These are phyloP conservation scores for Dryoscopus gambensis DNA, from an alignment of 2,113 vertebrate genomes.

Conservation along the genomic window DNA sequence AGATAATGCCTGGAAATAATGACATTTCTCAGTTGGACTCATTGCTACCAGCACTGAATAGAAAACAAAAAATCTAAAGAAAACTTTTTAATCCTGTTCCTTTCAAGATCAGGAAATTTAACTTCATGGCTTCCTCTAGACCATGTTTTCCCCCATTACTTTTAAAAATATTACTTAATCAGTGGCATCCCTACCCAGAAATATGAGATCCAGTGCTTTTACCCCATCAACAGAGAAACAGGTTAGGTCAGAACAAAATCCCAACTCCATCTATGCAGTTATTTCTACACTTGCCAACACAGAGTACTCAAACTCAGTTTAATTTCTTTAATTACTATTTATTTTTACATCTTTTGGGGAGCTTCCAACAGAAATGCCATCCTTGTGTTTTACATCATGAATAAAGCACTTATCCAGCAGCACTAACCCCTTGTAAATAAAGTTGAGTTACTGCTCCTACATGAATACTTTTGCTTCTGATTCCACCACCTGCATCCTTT, in stretches of 20 bases:
- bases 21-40: neutral
- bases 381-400: neutral
- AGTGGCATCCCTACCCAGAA: neutral
- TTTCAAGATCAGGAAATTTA: neutral
- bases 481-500: neutral
- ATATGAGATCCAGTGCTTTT: neutral
- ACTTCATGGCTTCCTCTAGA: neutral
- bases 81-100: neutral
- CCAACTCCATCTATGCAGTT: neutral
- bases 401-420: neutral
- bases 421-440: neutral
- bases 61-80: neutral
- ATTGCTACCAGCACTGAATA: neutral
- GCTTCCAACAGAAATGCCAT: neutral
- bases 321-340: neutral
- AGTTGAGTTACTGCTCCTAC: neutral
- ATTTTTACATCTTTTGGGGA: neutral
- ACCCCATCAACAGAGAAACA: accelerated
- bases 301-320: neutral
- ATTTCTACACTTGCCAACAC: neutral
- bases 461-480: neutral
- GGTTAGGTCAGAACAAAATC: neutral
- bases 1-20: neutral
- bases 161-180: neutral
- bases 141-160: neutral